Evolutionary conservation across 2,888 invertebrate genomes (phyloP).

Genomic region (Ceraclea dissimilis): DNA sequence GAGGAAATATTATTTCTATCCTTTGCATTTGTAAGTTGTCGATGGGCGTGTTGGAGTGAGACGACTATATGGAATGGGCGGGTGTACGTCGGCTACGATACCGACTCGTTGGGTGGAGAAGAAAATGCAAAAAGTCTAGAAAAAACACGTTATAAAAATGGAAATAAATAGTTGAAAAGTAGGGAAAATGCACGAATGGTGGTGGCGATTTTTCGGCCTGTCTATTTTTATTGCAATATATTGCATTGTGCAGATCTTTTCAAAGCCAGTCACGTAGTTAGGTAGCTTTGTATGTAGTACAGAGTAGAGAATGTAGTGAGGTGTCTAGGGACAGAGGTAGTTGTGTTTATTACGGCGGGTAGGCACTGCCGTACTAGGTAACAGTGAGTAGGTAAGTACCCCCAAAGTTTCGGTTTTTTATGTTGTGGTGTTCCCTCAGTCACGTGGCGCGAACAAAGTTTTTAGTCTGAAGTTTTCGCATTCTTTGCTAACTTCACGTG

Average conservation of each 20-base stretch:
- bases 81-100: constrained; percentile 11
- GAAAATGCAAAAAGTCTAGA: constrained; percentile 23
- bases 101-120: constrained; percentile 23
- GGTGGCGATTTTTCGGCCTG: constrained; percentile 19
- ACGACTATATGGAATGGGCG: constrained; percentile 32
- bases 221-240: constrained; percentile 18
- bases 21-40: constrained; percentile 27
- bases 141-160: constrained; percentile 21
- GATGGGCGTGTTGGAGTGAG: constrained; percentile 39
- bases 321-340: too few species aligned
- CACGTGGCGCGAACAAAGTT: constrained; percentile 1
- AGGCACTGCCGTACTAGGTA: neutral
- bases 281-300: too few species aligned
- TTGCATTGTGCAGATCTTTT: constrained; percentile 7
- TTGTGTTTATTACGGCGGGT: too few species aligned
- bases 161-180: constrained; percentile 25
- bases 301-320: too few species aligned
- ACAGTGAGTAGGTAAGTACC: neutral
- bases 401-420: neutral
- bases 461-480: neutral
- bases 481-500: neutral
- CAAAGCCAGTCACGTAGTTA: constrained; percentile 1
- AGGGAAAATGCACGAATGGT: constrained; percentile 22
- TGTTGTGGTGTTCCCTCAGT: neutral
- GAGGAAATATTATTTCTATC: constrained; percentile 30